Conservation (phyloP, 2,888 invertebrate species). For the Euphydryas editha region DNA sequence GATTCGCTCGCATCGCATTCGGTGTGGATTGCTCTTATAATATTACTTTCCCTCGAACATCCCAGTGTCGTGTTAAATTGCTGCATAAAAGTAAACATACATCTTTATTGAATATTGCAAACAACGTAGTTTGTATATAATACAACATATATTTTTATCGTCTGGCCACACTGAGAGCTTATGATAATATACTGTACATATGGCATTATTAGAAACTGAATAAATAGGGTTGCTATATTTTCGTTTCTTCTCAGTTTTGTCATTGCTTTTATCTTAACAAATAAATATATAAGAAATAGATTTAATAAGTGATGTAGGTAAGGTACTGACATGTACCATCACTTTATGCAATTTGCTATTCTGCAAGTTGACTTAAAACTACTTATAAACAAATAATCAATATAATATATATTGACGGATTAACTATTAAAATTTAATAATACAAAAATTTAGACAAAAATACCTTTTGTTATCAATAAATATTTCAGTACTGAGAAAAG, state of each 20-base stretch:
- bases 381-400: too few species aligned
- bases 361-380: too few species aligned
- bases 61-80: neutral
- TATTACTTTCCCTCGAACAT: conserved; percentile 5
- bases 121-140: neutral
- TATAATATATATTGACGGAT: too few species aligned
- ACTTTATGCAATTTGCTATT: too few species aligned
- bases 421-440: too few species aligned
- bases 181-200: conserved; percentile 8
- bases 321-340: too few species aligned
- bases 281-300: too few species aligned
- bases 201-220: conserved; percentile 4
- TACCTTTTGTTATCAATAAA: too few species aligned
- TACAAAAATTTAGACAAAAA: too few species aligned
- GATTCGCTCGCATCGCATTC: too few species aligned
- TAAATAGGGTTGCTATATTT: conserved; percentile 1
- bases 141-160: conserved; percentile 2
- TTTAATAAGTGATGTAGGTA: too few species aligned
- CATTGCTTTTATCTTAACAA: neutral
- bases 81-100: conserved; percentile 7
- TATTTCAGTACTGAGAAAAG: too few species aligned
- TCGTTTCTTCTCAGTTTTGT: neutral
- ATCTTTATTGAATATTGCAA: conserved; percentile 10
- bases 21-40: neutral
- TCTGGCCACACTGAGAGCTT: conserved; percentile 1